phyloP scores from a whole-genome alignment of 2,113 vertebrate genomes.

The Promerops cafer region DNA sequence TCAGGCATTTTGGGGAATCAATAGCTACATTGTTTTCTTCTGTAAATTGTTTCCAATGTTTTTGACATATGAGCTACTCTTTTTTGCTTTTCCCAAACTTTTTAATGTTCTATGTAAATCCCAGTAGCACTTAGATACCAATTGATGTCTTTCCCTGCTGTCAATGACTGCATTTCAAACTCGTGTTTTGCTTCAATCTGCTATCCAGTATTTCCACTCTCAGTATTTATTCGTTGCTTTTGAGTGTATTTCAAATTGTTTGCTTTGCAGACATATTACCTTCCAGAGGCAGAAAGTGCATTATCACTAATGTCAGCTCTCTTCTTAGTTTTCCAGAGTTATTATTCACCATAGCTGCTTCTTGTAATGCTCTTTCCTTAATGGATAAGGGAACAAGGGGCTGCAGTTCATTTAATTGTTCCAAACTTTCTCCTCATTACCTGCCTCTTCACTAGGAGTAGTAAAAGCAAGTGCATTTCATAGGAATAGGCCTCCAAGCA shows the following conservation, averaged over 20 bases:
- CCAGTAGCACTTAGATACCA: background rate
- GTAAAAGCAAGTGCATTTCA: background rate
- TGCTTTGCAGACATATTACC: constrained; percentile 18
- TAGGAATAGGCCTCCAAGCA: background rate
- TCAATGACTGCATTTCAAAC: background rate
- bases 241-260: constrained; percentile 25
- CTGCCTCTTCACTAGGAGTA: background rate
- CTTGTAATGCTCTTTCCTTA: constrained; percentile 35
- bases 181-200: background rate
- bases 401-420: constrained; percentile 40
- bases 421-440: constrained; percentile 36
- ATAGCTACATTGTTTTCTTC: constrained; percentile 18
- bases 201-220: background rate
- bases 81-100: background rate
- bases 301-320: constrained; percentile 57
- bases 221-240: constrained; percentile 42
- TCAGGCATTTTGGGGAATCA: background rate
- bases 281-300: constrained; percentile 24
- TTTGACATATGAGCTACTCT: constrained; percentile 6
- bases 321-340: constrained; percentile 40
- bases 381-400: constrained; percentile 16
- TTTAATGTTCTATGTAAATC: constrained; percentile 19
- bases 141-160: background rate
- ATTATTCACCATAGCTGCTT: constrained; percentile 46
- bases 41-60: constrained; percentile 43